These are phyloP conservation scores for Halesus radiatus DNA, from an alignment of 1,140 invertebrate species.

Conservation along the genomic window DNA sequence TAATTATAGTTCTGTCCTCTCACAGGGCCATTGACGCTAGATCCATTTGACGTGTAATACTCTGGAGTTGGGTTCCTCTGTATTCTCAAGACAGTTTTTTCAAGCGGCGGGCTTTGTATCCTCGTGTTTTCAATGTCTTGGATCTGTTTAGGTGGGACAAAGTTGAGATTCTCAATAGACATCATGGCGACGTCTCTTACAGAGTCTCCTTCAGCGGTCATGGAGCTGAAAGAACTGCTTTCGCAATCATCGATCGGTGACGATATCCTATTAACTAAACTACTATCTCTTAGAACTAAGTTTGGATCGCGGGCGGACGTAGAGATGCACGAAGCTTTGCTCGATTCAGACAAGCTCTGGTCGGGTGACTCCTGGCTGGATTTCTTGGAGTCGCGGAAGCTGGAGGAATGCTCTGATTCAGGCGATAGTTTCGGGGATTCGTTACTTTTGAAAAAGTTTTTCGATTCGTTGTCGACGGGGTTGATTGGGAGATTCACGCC, in stretches of 20 bases:
- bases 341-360: slow-evolving; percentile 29
- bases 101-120: slow-evolving; percentile 12
- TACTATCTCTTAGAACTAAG: slow-evolving; percentile 31
- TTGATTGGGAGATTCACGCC: not conserved
- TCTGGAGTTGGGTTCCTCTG: slow-evolving; percentile 31
- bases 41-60: slow-evolving; percentile 26
- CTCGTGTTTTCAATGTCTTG: slow-evolving; percentile 21
- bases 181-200: slow-evolving; percentile 18
- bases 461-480: slow-evolving; percentile 15
- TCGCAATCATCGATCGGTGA: slow-evolving; percentile 30
- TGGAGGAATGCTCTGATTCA: slow-evolving; percentile 13
- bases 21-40: not conserved
- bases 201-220: slow-evolving; percentile 38
- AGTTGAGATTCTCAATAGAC: slow-evolving; percentile 35
- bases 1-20: slow-evolving; percentile 25
- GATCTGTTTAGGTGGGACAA: not conserved
- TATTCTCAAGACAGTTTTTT: slow-evolving; percentile 17
- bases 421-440: slow-evolving; percentile 33
- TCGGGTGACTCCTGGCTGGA: slow-evolving; percentile 26
- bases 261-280: slow-evolving; percentile 38
- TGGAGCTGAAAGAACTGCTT: slow-evolving; percentile 47
- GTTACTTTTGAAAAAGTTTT: slow-evolving; percentile 11
- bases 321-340: slow-evolving; percentile 30
- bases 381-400: slow-evolving; percentile 8
- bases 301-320: slow-evolving; percentile 20